Conservation (phyloP, 2,797 vertebrate genomes). For the Gymnothorax reevesii region DNA sequence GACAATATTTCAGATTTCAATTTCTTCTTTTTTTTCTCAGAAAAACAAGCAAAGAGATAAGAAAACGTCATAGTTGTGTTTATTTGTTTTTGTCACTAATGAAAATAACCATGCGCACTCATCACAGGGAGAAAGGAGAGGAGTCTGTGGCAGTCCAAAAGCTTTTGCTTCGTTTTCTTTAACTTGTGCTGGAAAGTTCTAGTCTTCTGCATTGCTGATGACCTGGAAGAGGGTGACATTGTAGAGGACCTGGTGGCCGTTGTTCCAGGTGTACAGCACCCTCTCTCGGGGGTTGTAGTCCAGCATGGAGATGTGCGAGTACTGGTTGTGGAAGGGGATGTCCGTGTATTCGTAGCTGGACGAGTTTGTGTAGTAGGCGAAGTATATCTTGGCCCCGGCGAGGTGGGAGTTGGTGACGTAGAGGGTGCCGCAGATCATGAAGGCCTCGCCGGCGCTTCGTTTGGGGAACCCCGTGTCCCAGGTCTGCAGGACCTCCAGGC, state of each 20-base stretch:
- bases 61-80: constrained; percentile 76
- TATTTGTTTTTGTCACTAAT: constrained; percentile 81
- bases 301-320: constrained; percentile 99
- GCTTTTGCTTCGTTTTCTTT: not conserved
- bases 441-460: constrained; percentile 91
- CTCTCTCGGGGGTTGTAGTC: constrained; percentile 97
- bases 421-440: constrained; percentile 94
- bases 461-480: constrained; percentile 97
- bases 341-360: constrained; percentile 97
- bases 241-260: constrained; percentile 97
- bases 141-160: constrained; percentile 39
- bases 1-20: not conserved
- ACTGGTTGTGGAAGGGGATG: constrained; percentile 97
- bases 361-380: constrained; percentile 93
- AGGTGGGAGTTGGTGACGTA: constrained; percentile 98
- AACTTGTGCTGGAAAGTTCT: not conserved
- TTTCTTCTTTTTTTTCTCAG: not conserved
- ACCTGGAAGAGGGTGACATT: constrained; percentile 79
- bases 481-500: constrained; percentile 82
- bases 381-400: constrained; percentile 95
- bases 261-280: constrained; percentile 97
- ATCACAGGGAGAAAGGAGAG: constrained; percentile 69
- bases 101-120: constrained; percentile 83
- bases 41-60: constrained; percentile 58
- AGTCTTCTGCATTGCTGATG: not conserved